These are phyloP conservation scores for Cylindroiulus punctatus DNA, from an alignment of 2,888 invertebrate species.

Conservation along the genomic window DNA sequence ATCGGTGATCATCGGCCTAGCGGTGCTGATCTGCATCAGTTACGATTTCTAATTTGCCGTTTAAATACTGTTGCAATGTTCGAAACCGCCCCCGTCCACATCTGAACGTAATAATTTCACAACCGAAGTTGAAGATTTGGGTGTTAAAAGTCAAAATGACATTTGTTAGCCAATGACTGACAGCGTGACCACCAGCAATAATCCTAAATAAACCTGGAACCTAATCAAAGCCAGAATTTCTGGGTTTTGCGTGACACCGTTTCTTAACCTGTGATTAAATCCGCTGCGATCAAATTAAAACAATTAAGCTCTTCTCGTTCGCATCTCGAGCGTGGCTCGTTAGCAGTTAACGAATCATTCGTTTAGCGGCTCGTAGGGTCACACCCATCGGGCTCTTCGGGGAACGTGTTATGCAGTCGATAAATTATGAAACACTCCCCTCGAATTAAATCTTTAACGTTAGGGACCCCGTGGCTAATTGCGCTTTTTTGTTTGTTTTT, in stretches of 20 bases:
- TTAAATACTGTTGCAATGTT: too few species aligned
- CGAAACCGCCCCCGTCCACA: too few species aligned
- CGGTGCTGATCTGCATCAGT: too few species aligned
- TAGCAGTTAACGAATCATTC: neutral
- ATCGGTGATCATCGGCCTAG: too few species aligned
- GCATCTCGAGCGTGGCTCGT: neutral
- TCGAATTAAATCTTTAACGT: constrained; percentile 15
- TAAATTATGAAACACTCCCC: neutral
- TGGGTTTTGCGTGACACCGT: neutral
- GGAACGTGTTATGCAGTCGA: neutral
- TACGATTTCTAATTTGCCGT: too few species aligned
- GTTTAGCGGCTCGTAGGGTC: neutral
- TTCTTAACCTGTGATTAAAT: constrained; percentile 4
- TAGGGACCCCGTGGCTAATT: neutral
- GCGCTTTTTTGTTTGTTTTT: neutral
- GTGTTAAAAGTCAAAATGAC: too few species aligned
- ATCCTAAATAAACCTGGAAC: neutral
- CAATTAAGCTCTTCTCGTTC: neutral
- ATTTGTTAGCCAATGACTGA: neutral
- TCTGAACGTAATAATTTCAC: too few species aligned
- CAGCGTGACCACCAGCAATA: neutral
- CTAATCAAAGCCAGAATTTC: neutral
- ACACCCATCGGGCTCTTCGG: neutral
- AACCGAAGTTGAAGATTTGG: too few species aligned
- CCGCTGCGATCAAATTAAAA: neutral